phyloP scores from a whole-genome alignment of 2,797 vertebrate species.

The Scleropages formosus region DNA sequence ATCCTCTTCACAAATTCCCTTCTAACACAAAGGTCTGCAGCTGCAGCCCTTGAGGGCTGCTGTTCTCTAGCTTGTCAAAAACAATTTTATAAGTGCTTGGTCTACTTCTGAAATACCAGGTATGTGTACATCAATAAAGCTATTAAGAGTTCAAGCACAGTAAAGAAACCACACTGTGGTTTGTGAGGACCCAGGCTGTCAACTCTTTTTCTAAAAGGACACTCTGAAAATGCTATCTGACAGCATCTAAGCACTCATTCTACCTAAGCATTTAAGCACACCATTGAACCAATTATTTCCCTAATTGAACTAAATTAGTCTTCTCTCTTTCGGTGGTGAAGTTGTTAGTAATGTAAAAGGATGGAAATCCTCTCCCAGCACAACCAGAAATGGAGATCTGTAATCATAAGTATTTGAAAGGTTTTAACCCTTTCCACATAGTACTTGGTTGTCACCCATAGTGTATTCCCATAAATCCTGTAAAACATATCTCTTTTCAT shows the following conservation, averaged over 20 bases:
- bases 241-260: not conserved
- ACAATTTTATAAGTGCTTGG: not conserved
- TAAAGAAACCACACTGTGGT: not conserved
- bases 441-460: too few relatives aligned
- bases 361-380: too few relatives aligned
- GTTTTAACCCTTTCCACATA: too few relatives aligned
- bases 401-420: too few relatives aligned
- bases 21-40: not conserved
- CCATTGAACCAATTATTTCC: not conserved
- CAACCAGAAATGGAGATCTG: too few relatives aligned
- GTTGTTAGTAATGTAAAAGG: too few relatives aligned
- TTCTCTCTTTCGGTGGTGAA: too few relatives aligned
- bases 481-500: too few relatives aligned
- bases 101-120: constrained; percentile 6
- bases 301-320: not conserved
- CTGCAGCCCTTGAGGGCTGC: not conserved
- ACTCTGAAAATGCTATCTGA: not conserved
- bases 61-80: not conserved
- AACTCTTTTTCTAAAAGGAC: constrained; percentile 3
- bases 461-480: too few relatives aligned
- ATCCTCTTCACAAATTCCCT: not conserved
- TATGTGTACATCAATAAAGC: constrained; percentile 1
- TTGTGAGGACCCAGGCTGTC: not conserved
- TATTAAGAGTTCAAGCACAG: not conserved
- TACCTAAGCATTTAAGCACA: not conserved